Base-by-base conservation (phyloP, 37 sponge, comb jelly and placozoan species). In the Halichondria panicea region DNA sequence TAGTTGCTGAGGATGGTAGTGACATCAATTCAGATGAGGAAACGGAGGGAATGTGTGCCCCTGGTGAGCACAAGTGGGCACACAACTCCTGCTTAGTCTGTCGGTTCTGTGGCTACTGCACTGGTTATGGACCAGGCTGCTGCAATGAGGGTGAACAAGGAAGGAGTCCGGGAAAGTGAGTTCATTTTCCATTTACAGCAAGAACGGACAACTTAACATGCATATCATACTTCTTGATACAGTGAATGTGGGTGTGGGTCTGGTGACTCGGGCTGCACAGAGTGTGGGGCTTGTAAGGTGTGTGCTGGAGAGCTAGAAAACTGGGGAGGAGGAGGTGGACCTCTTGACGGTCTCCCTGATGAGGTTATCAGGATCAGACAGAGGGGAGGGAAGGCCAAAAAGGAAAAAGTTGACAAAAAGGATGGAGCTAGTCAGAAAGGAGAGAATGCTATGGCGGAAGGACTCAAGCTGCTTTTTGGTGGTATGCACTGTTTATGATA, bases 171-270 rank as follows among this genome's bases (percentile, higher is more conserved):
- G 97, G 97, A 75, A 73, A 41, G 97, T 96, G 61, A 76, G 95
- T 91, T 25, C 25, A 24, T 44, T 25, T 50, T 59, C 7, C 27
- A n/a, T 7, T 59, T 59, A 59, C n/a, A 8, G 19, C 25, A 59
- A 59, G 12, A 59, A 7, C n/a, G 8, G 60, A n/a, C 25, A 24
- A 27, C 25, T 24, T n/a, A 22, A 59, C 27, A 15, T 48, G 11
- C 15, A 48, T 48, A 18, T 15, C 52, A 48, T 11, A n/a, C n/a
- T n/a, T n/a, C n/a, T n/a, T n/a, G n/a, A n/a, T 13, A 2, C 54
- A 96, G 97, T 61, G 83, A 77, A 54, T 96, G 97, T 88, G 97
- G 97, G 33, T 96, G 97, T 81, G 97, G 97, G 8, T 53, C 77
- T 39, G 97, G 97, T 46, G 94, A 93, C 61, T 87, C 94, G 61